Evolutionary conservation across 2,797 vertebrate genomes (phyloP), one percentile per base, ranked within the genome.

Genomic region (Capromys pilorides): DNA sequence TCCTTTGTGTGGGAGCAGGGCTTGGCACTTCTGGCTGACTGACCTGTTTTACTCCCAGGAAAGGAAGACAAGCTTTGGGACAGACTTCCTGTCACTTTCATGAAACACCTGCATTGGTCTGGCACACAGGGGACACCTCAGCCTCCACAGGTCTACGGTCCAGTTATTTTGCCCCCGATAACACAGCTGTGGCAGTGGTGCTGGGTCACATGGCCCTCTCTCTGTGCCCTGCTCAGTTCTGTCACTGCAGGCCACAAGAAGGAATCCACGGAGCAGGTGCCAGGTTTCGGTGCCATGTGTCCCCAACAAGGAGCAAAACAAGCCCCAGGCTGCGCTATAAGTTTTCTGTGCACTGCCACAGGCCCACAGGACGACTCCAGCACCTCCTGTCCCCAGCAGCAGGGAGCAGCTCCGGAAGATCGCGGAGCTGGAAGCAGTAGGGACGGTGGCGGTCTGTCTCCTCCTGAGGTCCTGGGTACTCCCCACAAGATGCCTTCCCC

Each of bases 41-140:
- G 36, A 79, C 64, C 36, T 96, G 28, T 57, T 86, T 88, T 62
- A 94, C 64, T 84, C 10, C 96, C 54, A 81, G 54, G 75, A 51
- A 67, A 89, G 62, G 75, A 45, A 92, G 33, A 28, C 31, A 84
- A 81, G 85, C 33, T 41, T 85, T 71, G 13, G 10, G 22, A 41
- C 33, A 28, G 41, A 78, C 36, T 91, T 94, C 3, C 14, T 22
- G n/a, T 28, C 3, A 41, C 51, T 89, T 82, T 91, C 85, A 90
- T 59, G 91, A 93, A 78, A 54, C 45, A 82, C 66, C 0, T 4
- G 39, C 62, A 66, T 41, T 71, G 77, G 75, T 54, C 5, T 22
- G 64, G 83, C 49, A 80, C 18, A 39, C 26, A 66, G 66, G 36
- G 86, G 64, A 81, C 24, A 88, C 69, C 81, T 83, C 77, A 12